Base-by-base conservation (phyloP, 2,797 vertebrate species). In the Diceros bicornis region DNA sequence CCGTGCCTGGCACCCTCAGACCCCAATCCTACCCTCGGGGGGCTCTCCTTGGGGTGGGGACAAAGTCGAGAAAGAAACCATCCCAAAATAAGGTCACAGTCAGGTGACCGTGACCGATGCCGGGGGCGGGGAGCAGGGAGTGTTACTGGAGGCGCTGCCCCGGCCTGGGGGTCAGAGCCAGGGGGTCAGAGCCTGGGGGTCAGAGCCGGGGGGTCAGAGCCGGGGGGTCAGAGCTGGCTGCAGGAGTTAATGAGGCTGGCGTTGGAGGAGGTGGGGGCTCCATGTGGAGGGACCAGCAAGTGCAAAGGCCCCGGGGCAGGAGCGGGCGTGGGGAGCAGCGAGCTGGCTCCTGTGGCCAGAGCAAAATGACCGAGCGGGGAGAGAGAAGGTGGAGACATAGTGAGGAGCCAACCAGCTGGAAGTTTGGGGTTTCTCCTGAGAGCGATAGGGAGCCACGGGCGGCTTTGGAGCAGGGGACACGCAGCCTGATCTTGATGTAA, bases 371-470 rank as follows among this genome's bases (percentile, higher is more conserved):
- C 6, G 21, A 1, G 11, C 41, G 3, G 41, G 29, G 47, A 50
- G 13, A 16, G 0, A 11, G 0, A 44, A 25, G 37, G 3, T 21
- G 20, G 57, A 4, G 16, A 2, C 3, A 1, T 20, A 1, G 50
- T 4, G 14, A 52, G 71, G 64, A 14, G 18, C 59, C 52, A 25
- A 25, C 34, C 1, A 29, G 32, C 72, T 21, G 3, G 71, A 12
- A 32, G 41, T 16, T 18, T 25, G 55, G 21, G 17, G 32, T 61
- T 74, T 87, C 68, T 86, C n/a, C 62, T 2, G 81, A 32, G 75
- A 13, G 62, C 18, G 0, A 0, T 7, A 16, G 75, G 75, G 75
- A 55, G 47, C 86, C 68, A 3, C 0, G 2, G 37, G 8, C 17
- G 18, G 29, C 52, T 7, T 34, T 2, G 0, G 14, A 66, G 66